Base-by-base conservation (phyloP, 2,797 vertebrate genomes). In the Squalus acanthias region DNA sequence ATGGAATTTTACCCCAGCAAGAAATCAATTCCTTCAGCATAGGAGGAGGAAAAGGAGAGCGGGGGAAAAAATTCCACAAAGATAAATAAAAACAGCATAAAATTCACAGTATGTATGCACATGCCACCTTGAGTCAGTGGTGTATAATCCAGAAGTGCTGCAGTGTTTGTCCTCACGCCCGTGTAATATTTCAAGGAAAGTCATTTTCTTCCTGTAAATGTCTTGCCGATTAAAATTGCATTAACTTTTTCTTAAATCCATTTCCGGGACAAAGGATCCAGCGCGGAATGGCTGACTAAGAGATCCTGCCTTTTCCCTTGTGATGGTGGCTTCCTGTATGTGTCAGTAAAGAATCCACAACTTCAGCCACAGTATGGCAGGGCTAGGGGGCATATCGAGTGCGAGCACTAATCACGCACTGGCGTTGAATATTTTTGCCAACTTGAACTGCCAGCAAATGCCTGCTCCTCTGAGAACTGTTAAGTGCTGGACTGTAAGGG, bases 401-500 rank as follows among this genome's bases (percentile, higher is more conserved):
- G 91, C n/a, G 65, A 69, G 65, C 91, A 93, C 91, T 93, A 93
- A 96, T 96, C 97, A 24, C 95, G 82, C 96, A 96, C 15, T 96
- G 96, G 96, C 96, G 97, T 96, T 96, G 97, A 97, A 96, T 46
- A 82, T 96, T 97, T 97, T 97, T 97, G 96, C 97, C 97, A 97
- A 96, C 96, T 97, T 96, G 91, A 96, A 96, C 91, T 46, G 96
- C 96, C 95, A 96, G 96, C 96, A 96, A 96, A 96, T 89, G 96
- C 97, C 96, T 97, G 97, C 97, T 97, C 97, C 96, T 97, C 97
- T 96, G 97, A 97, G 97, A 96, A 97, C 97, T 95, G 97, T 97
- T 97, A 97, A 97, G 97, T 97, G 97, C 97, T 96, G 96, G 96
- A 96, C 97, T 97, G 97, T 74, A 97, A 97, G 97, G 97, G 97